Percentiles rank a stretch among this genome's conserved stretches.
These are phyloP conservation scores for Chaetodon trifascialis DNA, from an alignment of 2,113 vertebrate species.

Conservation along the genomic window DNA sequence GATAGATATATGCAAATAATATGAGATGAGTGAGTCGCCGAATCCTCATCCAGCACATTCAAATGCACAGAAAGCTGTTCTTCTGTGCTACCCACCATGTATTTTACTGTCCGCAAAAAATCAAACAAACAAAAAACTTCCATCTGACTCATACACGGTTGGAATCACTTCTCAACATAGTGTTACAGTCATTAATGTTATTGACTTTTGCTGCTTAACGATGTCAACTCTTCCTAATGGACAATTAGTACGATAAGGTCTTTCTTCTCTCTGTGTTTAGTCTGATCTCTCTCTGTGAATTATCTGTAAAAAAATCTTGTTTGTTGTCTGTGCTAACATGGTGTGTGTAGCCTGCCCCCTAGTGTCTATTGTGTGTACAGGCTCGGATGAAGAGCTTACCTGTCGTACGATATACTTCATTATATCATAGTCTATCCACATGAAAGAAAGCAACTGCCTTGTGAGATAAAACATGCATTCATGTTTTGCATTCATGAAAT, in stretches of 20 bases:
- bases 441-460: slow-evolving; percentile 58
- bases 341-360: slow-evolving; percentile 69
- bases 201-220: slow-evolving; percentile 69
- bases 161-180: slow-evolving; percentile 21
- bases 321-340: slow-evolving; percentile 62
- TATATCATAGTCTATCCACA: slow-evolving; percentile 49
- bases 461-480: slow-evolving; percentile 65
- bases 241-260: slow-evolving; percentile 56
- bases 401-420: slow-evolving; percentile 51
- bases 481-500: slow-evolving; percentile 49
- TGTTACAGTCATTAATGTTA: slow-evolving; percentile 43
- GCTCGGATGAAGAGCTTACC: slow-evolving; percentile 35
- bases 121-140: neutral
- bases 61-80: slow-evolving; percentile 26
- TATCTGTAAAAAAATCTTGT: slow-evolving; percentile 63
- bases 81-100: slow-evolving; percentile 39
- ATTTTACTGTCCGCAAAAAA: slow-evolving; percentile 48
- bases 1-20: slow-evolving; percentile 71
- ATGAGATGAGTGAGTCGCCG: slow-evolving; percentile 17
- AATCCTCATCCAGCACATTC: slow-evolving; percentile 22
- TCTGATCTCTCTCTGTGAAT: slow-evolving; percentile 52
- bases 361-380: slow-evolving; percentile 69
- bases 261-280: slow-evolving; percentile 69
- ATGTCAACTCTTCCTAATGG: slow-evolving; percentile 57
- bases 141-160: slow-evolving; percentile 52